These are phyloP conservation scores for Myzus persicae DNA, from an alignment of 1,140 invertebrate species.

Conservation along the genomic window DNA sequence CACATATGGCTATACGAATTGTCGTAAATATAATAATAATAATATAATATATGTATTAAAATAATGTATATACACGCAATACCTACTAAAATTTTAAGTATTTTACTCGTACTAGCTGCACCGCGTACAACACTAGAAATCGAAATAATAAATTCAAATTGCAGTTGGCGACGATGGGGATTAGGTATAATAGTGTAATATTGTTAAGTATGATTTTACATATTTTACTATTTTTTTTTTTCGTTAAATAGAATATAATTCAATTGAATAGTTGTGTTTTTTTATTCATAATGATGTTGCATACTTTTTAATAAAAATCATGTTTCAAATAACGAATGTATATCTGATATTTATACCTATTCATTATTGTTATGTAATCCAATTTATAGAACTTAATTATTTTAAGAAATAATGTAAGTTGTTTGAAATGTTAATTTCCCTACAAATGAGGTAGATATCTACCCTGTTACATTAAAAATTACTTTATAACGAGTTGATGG, in stretches of 20 bases:
- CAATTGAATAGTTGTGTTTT: background rate
- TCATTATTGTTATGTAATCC: background rate
- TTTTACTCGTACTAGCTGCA: background rate
- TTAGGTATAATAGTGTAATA: too few relatives aligned
- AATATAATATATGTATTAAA: background rate
- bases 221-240: background rate
- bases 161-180: too few relatives aligned
- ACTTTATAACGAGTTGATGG: background rate
- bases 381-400: background rate
- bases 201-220: background rate
- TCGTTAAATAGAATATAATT: background rate
- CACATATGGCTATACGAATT: background rate
- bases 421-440: background rate
- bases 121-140: background rate
- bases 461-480: background rate
- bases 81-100: background rate
- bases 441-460: background rate
- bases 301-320: background rate
- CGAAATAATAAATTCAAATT: background rate
- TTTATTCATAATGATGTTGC: background rate
- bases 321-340: background rate
- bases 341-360: background rate
- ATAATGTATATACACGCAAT: background rate
- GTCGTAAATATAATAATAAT: background rate
- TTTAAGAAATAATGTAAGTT: background rate